A percentile compares a stretch with the other conserved stretches of the same genome.
Conservation (phyloP, 2,888 invertebrate species). For the Hypselothyrea guttata region DNA sequence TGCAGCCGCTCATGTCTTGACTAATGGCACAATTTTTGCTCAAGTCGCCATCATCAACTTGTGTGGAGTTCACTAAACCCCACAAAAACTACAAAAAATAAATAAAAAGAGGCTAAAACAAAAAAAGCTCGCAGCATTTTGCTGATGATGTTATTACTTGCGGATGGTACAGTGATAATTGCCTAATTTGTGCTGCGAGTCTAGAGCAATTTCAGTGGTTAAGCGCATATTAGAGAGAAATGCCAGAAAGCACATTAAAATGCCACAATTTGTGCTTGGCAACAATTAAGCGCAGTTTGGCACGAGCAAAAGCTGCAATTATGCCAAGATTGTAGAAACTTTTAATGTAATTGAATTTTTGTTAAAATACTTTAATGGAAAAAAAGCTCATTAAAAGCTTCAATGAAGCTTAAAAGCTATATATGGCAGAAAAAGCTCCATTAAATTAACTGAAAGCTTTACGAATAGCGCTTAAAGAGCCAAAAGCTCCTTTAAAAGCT, state of each 20-base stretch:
- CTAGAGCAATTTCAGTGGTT: constrained; percentile 10
- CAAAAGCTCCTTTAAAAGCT: too few species aligned
- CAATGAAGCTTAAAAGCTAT: too few species aligned
- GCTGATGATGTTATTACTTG: constrained; percentile 37
- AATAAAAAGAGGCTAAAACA: constrained; percentile 9
- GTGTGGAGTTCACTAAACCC: constrained; percentile 40
- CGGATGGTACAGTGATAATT: constrained; percentile 38
- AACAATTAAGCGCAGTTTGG: not conserved
- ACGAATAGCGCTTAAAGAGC: too few species aligned
- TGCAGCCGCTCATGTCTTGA: constrained; percentile 13
- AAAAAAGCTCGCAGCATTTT: constrained; percentile 16
- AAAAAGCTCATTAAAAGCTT: too few species aligned
- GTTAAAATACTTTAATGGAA: too few species aligned
- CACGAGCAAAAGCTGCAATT: too few species aligned
- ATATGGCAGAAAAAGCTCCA: too few species aligned
- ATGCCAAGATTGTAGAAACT: too few species aligned
- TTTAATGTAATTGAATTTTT: too few species aligned
- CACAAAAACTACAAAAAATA: constrained; percentile 12
- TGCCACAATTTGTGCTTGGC: not conserved
- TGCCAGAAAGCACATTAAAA: constrained; percentile 11
- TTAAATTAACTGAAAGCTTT: too few species aligned
- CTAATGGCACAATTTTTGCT: constrained; percentile 66
- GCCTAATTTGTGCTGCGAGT: constrained; percentile 30
- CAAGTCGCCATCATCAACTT: constrained; percentile 25
- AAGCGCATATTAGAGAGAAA: not conserved